Percentiles rank a stretch among this genome's conserved stretches.
Evolutionary conservation across 2,888 invertebrate genomes (phyloP).

Genomic region (Beris morrisii): DNA sequence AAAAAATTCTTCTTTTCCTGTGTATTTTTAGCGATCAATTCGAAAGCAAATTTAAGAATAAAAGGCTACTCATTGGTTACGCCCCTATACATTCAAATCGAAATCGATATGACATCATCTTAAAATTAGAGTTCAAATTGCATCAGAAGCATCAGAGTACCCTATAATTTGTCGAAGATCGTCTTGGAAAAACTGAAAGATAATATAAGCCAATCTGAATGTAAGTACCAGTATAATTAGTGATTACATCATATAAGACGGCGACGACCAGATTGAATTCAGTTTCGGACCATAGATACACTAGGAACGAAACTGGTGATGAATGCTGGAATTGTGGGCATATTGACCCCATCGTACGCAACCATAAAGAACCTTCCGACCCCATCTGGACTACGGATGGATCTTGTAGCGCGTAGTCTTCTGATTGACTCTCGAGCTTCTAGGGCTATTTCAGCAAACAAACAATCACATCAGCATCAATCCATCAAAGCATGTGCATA

Average conservation of each 20-base stretch:
- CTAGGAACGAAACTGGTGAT: background rate
- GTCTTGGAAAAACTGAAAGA: conserved; percentile 12
- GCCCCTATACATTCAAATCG: conserved; percentile 12
- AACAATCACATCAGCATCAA: conserved; percentile 26
- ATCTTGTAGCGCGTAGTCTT: too few relatives aligned
- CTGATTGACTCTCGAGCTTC: too few relatives aligned
- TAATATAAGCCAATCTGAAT: conserved; percentile 21
- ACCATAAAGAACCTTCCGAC: conserved; percentile 18
- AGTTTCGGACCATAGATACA: background rate
- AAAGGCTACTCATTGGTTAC: background rate
- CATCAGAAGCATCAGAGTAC: conserved; percentile 3
- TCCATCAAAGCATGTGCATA: conserved; percentile 31
- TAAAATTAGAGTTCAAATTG: conserved; percentile 25
- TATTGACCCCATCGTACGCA: conserved; percentile 26
- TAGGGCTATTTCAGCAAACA: conserved; percentile 16
- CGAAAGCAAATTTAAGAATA: conserved; percentile 1
- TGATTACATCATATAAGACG: conserved; percentile 27
- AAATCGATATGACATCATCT: conserved; percentile 26
- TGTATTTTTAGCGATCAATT: background rate
- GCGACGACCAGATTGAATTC: conserved; percentile 4
- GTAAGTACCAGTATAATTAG: conserved; percentile 27
- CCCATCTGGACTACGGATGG: conserved; percentile 8
- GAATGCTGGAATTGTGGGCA: conserved; percentile 1
- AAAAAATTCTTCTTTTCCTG: too few relatives aligned
- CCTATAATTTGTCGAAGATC: conserved; percentile 9